phyloP scores from a whole-genome alignment of 1,140 invertebrate species.

The Onthophagus taurus region DNA sequence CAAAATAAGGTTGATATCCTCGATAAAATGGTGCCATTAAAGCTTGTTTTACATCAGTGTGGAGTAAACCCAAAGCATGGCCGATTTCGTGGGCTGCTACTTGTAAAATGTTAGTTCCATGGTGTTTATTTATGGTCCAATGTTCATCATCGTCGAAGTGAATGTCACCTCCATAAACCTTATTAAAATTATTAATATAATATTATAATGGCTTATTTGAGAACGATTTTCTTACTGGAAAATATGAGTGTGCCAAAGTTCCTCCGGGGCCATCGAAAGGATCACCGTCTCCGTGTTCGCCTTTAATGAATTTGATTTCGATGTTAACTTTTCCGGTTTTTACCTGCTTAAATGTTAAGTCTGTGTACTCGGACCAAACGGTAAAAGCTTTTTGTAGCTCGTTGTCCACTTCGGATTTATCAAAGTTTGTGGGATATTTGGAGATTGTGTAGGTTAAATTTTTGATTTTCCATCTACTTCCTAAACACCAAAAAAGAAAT shows the following conservation, averaged over 20 bases:
- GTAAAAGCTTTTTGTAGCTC: conserved; percentile 74
- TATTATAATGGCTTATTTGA: not conserved
- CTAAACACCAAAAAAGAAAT: conserved; percentile 41
- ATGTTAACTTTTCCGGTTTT: conserved; percentile 75
- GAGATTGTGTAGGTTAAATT: conserved; percentile 82
- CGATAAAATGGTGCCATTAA: conserved; percentile 94
- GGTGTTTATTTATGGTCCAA: conserved; percentile 70
- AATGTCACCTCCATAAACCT: conserved; percentile 86
- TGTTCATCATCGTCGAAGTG: conserved; percentile 86
- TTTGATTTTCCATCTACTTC: conserved; percentile 84
- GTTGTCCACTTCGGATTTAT: conserved; percentile 61
- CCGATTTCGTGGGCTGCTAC: conserved; percentile 95
- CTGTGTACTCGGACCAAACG: conserved; percentile 78
- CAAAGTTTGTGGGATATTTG: conserved; percentile 70
- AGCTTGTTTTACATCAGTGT: conserved; percentile 77
- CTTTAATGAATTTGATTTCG: conserved; percentile 77
- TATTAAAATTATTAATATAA: not conserved
- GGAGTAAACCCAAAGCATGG: conserved; percentile 83
- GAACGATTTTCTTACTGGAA: conserved; percentile 51
- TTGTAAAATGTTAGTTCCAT: conserved; percentile 87
- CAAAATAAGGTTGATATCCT: conserved; percentile 74
- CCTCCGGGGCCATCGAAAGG: conserved; percentile 88
- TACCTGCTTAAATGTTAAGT: conserved; percentile 71
- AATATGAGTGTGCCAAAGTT: conserved; percentile 87
- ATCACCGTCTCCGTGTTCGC: conserved; percentile 89